Base-by-base conservation (phyloP, 2,888 invertebrate species). In the Melitaea athalia region DNA sequence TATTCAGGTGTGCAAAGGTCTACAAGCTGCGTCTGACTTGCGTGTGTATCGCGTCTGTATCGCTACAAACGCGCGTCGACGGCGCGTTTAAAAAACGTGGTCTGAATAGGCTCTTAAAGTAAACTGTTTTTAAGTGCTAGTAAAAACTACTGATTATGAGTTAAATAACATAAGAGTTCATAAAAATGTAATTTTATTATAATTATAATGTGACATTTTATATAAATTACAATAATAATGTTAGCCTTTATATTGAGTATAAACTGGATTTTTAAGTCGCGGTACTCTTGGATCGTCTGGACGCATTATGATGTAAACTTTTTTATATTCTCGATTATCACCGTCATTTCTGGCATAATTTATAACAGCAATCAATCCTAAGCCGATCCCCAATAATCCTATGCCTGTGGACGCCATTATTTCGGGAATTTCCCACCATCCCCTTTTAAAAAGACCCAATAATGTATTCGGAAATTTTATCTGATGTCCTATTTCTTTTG, bases 361-460 rank as follows among this genome's bases (percentile, higher is more conserved):
- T 60, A 80, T 76, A 5, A 89, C 14, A 14, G 93, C 94, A 47
- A 86, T 63, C 24, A 78, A 76, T 50, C 89, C 91, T 68, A 95
- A 76, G 0, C 86, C 92, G 1, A 94, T 38, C 15, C 96, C 96
- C 42, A 94, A 60, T 0, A 95, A 0, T 0, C 89, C 95, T 77
- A 95, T 75, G 8, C 87, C 87, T 0, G 93, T 81, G 53, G 95
- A 88, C 57, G 92, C 94, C 80, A 96, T 92, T 59, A 96, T 85
- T 81, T 96, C 96, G 5, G 96, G 96, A 76, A 96, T 94, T 82
- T 95, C 95, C 89, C 95, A 93, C 94, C 95, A 89, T n/a, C 79
- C 91, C 75, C 77, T 83, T 67, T 79, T 82, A 17, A 90, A 81
- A 38, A 85, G 75, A 15, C 85, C 89, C 0, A 76, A 31, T 4